Conservation (phyloP, 2,797 vertebrate genomes). For the Octomys mimax region DNA sequence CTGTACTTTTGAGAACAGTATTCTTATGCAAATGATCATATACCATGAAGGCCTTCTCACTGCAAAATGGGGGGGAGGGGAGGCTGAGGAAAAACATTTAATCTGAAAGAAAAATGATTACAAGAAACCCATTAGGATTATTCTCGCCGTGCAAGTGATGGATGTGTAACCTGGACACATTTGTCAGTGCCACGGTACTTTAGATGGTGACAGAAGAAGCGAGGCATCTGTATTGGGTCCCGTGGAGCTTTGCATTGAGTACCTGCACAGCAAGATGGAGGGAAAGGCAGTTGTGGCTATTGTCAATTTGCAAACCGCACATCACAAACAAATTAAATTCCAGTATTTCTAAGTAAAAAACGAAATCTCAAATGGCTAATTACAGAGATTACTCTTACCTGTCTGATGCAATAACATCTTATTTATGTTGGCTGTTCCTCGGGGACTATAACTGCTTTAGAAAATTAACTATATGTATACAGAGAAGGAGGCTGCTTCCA, state of each 20-base stretch:
- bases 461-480: background rate
- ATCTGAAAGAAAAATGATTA: constrained; percentile 78
- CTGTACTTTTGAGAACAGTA: background rate
- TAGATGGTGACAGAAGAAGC: constrained; percentile 75
- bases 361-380: constrained; percentile 69
- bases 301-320: constrained; percentile 58
- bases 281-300: background rate
- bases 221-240: constrained; percentile 58
- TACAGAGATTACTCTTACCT: constrained; percentile 77
- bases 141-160: constrained; percentile 75
- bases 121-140: constrained; percentile 70
- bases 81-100: constrained; percentile 9
- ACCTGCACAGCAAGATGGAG: constrained; percentile 45
- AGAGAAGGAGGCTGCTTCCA: background rate
- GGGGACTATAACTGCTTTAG: constrained; percentile 43
- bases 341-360: constrained; percentile 79
- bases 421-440: constrained; percentile 47
- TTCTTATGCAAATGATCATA: background rate
- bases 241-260: constrained; percentile 52
- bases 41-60: constrained; percentile 63
- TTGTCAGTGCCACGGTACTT: constrained; percentile 82
- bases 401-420: constrained; percentile 72
- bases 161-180: constrained; percentile 80
- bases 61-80: constrained; percentile 3
- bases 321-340: constrained; percentile 79